These are phyloP conservation scores for Mirza zaza DNA, from an alignment of 2,113 vertebrate genomes.

Conservation along the genomic window DNA sequence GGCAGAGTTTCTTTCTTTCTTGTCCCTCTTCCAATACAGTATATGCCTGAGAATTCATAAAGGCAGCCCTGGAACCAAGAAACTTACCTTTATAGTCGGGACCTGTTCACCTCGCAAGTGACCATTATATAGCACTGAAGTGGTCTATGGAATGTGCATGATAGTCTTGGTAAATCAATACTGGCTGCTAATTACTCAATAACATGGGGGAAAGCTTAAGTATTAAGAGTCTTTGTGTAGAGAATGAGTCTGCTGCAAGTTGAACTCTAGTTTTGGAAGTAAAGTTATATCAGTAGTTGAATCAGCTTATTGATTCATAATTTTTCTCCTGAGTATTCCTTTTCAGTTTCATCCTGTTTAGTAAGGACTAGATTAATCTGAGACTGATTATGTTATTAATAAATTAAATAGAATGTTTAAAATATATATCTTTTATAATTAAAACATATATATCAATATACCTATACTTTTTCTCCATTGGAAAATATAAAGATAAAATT, in stretches of 20 bases:
- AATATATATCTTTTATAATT: neutral
- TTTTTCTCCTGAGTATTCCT: constrained; percentile 9
- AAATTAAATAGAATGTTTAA: constrained; percentile 28
- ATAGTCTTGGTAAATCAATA: neutral
- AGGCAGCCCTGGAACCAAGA: neutral
- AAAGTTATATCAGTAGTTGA: neutral
- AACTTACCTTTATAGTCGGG: neutral
- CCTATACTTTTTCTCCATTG: neutral
- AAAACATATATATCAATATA: neutral
- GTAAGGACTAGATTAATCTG: neutral
- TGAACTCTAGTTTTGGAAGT: neutral
- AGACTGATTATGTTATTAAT: neutral
- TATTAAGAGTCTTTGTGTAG: neutral
- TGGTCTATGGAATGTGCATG: neutral
- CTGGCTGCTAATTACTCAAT: neutral
- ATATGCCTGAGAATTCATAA: neutral
- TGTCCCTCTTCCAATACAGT: neutral
- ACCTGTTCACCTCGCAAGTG: neutral
- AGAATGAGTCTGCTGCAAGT: neutral
- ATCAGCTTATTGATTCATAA: neutral
- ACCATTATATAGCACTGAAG: neutral
- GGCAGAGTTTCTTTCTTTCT: neutral
- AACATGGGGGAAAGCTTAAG: neutral
- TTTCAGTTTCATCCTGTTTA: neutral
- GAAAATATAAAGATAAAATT: constrained; percentile 4